phyloP scores from a whole-genome alignment of 2,797 vertebrate genomes.

The Moxostoma hubbsi region DNA sequence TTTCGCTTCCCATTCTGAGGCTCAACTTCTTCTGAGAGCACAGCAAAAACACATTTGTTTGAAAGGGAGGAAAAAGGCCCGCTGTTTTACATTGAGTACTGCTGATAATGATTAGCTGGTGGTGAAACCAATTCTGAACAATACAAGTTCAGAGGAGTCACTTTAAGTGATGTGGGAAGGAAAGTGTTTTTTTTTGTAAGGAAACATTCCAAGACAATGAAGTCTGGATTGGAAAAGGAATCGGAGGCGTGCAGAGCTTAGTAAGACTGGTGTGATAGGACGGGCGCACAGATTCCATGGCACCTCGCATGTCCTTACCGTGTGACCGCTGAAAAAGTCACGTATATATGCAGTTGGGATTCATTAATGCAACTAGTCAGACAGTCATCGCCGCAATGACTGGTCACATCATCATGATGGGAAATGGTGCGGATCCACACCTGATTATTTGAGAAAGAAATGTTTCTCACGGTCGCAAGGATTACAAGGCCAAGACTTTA shows the following conservation, averaged over 20 bases:
- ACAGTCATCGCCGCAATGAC: background rate
- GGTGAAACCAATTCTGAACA: constrained; percentile 46
- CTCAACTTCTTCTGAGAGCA: constrained; percentile 8
- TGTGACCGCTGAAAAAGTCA: constrained; percentile 33
- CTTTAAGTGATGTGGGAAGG: constrained; percentile 54
- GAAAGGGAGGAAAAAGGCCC: constrained; percentile 33
- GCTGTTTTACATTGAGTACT: constrained; percentile 36
- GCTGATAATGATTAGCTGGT: constrained; percentile 58
- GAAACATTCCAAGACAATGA: constrained; percentile 63
- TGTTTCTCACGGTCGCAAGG: constrained; percentile 14
- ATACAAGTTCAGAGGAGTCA: constrained; percentile 53
- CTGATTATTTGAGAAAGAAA: constrained; percentile 42
- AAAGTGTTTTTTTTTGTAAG: constrained; percentile 55
- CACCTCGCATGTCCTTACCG: constrained; percentile 23
- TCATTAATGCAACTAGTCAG: constrained; percentile 25
- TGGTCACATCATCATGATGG: constrained; percentile 22
- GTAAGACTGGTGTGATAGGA: constrained; percentile 43
- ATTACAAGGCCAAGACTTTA: constrained; percentile 9
- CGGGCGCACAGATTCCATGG: constrained; percentile 44
- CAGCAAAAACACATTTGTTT: constrained; percentile 44
- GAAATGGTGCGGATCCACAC: constrained; percentile 17
- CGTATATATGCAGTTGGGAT: background rate
- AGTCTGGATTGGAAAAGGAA: constrained; percentile 55
- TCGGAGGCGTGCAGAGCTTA: constrained; percentile 40
- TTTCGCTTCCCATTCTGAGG: background rate